phyloP scores from a whole-genome alignment of 2,888 invertebrate species.

The Drosophila siamana region DNA sequence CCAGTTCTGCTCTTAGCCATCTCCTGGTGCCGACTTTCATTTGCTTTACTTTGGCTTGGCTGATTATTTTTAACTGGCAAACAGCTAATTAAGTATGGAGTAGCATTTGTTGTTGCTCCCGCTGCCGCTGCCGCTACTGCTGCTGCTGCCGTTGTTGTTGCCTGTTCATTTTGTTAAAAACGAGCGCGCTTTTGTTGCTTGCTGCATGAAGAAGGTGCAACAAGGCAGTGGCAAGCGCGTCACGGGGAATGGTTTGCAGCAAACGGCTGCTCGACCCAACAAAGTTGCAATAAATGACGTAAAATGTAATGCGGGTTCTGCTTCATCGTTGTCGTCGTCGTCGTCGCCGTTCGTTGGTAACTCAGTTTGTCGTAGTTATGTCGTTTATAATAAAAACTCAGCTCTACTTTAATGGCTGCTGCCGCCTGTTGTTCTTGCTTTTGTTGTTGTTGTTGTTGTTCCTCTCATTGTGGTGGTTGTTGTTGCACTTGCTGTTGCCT shows the following conservation, averaged over 20 bases:
- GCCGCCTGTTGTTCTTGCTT: constrained; percentile 30
- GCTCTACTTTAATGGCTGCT: constrained; percentile 80
- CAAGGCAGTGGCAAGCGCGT: constrained; percentile 47
- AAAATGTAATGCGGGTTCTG: constrained; percentile 68
- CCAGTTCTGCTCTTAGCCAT: constrained; percentile 55
- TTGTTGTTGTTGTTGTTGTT: constrained; percentile 21
- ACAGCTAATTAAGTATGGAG: constrained; percentile 82
- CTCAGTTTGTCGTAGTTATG: constrained; percentile 81
- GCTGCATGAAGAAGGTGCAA: constrained; percentile 48
- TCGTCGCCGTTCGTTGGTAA: constrained; percentile 71
- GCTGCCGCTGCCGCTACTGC: no score
- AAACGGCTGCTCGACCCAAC: constrained; percentile 42
- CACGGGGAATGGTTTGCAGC: no score
- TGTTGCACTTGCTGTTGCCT: constrained; percentile 39
- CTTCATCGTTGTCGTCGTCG: constrained; percentile 24
- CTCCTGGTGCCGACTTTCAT: constrained; percentile 73
- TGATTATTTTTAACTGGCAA: constrained; percentile 82
- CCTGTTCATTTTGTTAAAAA: constrained; percentile 20
- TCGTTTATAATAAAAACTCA: constrained; percentile 80
- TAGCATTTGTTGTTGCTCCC: constrained; percentile 64
- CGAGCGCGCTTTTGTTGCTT: constrained; percentile 23
- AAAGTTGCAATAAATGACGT: constrained; percentile 82
- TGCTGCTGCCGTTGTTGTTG: constrained; percentile 29
- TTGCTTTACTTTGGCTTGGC: constrained; percentile 78
- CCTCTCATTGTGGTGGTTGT: constrained; percentile 24